These are phyloP conservation scores for Peromyscus attwateri DNA, from an alignment of 2,797 vertebrate genomes.

Conservation along the genomic window DNA sequence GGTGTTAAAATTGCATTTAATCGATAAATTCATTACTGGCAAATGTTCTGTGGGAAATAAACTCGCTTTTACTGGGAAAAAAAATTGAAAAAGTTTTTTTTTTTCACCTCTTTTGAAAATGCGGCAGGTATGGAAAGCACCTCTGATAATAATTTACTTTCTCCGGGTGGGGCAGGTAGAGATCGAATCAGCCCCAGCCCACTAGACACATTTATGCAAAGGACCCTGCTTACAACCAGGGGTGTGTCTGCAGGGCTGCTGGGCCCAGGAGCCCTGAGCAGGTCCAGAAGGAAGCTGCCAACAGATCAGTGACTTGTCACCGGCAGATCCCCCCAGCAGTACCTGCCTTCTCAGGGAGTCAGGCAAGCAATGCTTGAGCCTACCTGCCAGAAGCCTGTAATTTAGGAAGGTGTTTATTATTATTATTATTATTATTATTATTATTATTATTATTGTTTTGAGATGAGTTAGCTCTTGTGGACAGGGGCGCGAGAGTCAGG, in stretches of 20 bases:
- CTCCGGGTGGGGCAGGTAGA: not conserved
- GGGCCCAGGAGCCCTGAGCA: not conserved
- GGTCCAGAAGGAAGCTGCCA: not conserved
- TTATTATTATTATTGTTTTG: slow-evolving; percentile 15
- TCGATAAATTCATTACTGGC: not conserved
- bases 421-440: too few relatives aligned
- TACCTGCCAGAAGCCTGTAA: not conserved
- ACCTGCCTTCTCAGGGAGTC: not conserved
- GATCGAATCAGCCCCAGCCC: not conserved
- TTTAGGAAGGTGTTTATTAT: not conserved
- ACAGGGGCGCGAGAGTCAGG: too few relatives aligned
- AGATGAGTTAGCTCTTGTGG: not conserved
- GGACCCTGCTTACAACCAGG: not conserved
- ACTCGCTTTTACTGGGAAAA: not conserved
- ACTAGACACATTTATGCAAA: not conserved
- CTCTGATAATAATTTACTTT: not conserved
- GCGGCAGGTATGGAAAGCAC: not conserved
- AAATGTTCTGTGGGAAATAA: not conserved
- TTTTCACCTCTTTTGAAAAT: not conserved
- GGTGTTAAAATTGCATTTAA: not conserved
- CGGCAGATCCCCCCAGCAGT: not conserved
- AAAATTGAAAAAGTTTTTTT: not conserved
- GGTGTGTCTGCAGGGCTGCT: not conserved
- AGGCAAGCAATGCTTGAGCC: not conserved
- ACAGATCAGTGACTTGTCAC: not conserved